A percentile compares a stretch with the other conserved stretches of the same genome.
Conservation (phyloP, 53 echinoderm and acorn worm species). For the Echinarachnius parma region DNA sequence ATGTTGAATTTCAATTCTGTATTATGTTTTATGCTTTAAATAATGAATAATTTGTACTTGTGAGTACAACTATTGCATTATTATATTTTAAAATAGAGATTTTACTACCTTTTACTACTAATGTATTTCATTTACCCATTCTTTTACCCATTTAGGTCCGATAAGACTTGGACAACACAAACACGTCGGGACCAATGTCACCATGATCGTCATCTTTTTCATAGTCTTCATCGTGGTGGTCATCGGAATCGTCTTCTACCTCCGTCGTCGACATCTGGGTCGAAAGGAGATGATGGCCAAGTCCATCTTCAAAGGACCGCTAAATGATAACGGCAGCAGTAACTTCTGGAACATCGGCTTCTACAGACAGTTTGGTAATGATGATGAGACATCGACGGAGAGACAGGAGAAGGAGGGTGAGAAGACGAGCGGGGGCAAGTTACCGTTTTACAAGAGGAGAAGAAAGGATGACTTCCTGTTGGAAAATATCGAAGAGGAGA, state of each 20-base stretch:
- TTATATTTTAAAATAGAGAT: too few species aligned
- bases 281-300: constrained; percentile 19
- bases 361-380: constrained; percentile 22
- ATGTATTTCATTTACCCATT: not conserved
- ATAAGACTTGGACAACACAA: constrained; percentile 41
- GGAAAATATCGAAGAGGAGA: constrained; percentile 15
- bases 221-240: constrained; percentile 54
- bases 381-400: not conserved
- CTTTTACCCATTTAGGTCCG: constrained; percentile 26
- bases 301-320: constrained; percentile 29
- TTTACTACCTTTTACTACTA: too few species aligned
- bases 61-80: too few species aligned
- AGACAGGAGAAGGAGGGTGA: not conserved
- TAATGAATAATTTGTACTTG: too few species aligned
- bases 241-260: constrained; percentile 18
- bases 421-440: constrained; percentile 15
- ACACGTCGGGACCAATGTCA: constrained; percentile 40
- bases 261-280: constrained; percentile 40
- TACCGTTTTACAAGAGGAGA: constrained; percentile 20
- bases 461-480: constrained; percentile 19
- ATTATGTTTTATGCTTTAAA: too few species aligned
- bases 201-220: constrained; percentile 53
- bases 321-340: not conserved
- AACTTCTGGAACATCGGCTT: not conserved
- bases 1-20: too few species aligned